Evolutionary conservation across 2,113 vertebrate species (phyloP), one percentile per base, ranked within the genome.

Genomic region (Melanotaenia duboulayi): DNA sequence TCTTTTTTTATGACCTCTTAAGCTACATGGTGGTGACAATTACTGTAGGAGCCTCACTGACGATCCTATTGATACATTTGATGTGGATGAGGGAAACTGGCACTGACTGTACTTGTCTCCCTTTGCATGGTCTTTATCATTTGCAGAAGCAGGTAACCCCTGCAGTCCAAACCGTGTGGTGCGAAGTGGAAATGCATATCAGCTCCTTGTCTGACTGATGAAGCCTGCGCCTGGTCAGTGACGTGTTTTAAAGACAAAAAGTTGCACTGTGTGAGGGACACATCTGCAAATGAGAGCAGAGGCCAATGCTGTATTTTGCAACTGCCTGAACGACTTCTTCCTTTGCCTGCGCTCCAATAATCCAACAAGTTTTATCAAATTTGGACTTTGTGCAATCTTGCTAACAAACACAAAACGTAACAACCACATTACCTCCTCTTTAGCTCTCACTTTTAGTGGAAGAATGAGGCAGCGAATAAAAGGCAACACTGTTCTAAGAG

Each of bases 151-250:
- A 39, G 46, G 56, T 67, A 58, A 74, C 39, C 72, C 37, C 32
- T 35, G 44, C 20, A 54, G 54, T 25, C 61, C 59, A 68, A 22
- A 68, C 76, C 19, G 23, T n/a, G 25, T 37, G 37, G 37, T 52
- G 57, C 62, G 52, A 69, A 77, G 52, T 65, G 76, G 49, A 63
- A 11, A 8, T 25, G 39, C 54, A 55, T 59, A 59, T 73, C 9
- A 57, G 56, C 48, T 51, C 52, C 10, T 4, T 35, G 66, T 52
- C 24, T 76, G 65, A 83, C 78, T 80, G 80, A 82, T 65, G 59
- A 55, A 32, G 14, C 57, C 25, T 13, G 2, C 44, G 17, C 58
- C 54, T 20, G 11, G 63, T 71, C 55, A 46, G 7, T 63, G 10
- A n/a, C 10, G 37, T 50, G 11, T 52, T 56, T 35, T 17, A 28